Conservation (phyloP, 92 coral and sea anemone genomes). For the Blastomussa wellsi region DNA sequence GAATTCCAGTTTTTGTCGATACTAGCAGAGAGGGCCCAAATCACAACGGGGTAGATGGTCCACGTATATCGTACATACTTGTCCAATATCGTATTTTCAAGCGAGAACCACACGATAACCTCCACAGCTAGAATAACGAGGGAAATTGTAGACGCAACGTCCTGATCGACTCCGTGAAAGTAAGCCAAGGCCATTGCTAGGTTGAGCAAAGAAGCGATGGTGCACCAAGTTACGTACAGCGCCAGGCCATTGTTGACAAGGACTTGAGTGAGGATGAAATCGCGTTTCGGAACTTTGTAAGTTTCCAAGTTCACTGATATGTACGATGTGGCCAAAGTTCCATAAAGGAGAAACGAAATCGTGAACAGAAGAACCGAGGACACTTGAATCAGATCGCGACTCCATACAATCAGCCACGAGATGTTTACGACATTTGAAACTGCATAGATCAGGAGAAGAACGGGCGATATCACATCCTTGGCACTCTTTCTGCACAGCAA, state of each 20-base stretch:
- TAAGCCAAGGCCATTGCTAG: slow-evolving; percentile 83
- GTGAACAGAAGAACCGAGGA: slow-evolving; percentile 57
- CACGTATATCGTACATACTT: slow-evolving; percentile 72
- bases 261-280: slow-evolving; percentile 63
- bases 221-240: slow-evolving; percentile 83
- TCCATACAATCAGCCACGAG: slow-evolving; percentile 74
- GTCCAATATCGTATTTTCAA: slow-evolving; percentile 77
- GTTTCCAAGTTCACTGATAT: slow-evolving; percentile 55
- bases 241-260: slow-evolving; percentile 87
- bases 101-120: slow-evolving; percentile 72
- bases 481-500: slow-evolving; percentile 63
- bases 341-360: slow-evolving; percentile 58
- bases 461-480: slow-evolving; percentile 57
- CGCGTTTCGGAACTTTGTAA: slow-evolving; percentile 47
- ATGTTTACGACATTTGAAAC: slow-evolving; percentile 56
- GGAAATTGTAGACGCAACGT: slow-evolving; percentile 63
- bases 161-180: slow-evolving; percentile 57
- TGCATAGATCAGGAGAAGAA: slow-evolving; percentile 53
- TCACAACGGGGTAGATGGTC: slow-evolving; percentile 77
- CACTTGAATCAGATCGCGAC: slow-evolving; percentile 51
- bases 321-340: slow-evolving; percentile 59
- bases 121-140: slow-evolving; percentile 77
- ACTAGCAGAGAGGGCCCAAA: slow-evolving; percentile 90
- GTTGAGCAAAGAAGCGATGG: slow-evolving; percentile 84
- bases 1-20: slow-evolving; percentile 83